Conservation (phyloP, 2,888 invertebrate genomes). For the Fragum sueziense region DNA sequence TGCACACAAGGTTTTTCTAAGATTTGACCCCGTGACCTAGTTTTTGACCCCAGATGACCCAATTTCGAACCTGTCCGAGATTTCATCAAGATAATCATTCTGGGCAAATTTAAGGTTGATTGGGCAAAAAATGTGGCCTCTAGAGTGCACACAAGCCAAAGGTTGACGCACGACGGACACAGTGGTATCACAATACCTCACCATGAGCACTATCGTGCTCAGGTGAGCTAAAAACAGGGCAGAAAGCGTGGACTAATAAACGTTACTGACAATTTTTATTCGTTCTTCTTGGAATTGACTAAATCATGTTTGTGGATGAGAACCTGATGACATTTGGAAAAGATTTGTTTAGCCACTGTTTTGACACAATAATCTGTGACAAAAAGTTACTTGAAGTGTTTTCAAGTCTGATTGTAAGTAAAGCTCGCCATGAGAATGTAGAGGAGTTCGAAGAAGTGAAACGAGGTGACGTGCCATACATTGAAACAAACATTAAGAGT, state of each 20-base stretch:
- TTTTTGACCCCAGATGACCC: too few relatives aligned
- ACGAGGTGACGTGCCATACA: background rate
- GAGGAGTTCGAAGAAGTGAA: conserved; percentile 6
- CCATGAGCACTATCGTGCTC: too few relatives aligned
- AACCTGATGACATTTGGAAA: conserved; percentile 15
- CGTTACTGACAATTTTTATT: conserved; percentile 16
- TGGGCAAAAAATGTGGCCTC: too few relatives aligned
- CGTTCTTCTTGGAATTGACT: conserved; percentile 3
- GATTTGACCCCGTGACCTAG: too few relatives aligned
- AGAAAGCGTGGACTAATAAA: conserved; percentile 21
- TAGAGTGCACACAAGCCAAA: too few relatives aligned
- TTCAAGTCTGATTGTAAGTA: background rate
- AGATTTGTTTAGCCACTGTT: conserved; percentile 15
- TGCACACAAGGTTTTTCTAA: too few relatives aligned
- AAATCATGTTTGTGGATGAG: background rate
- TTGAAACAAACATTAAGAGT: background rate
- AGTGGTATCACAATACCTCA: too few relatives aligned
- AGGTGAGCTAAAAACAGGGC: too few relatives aligned
- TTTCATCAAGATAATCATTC: too few relatives aligned
- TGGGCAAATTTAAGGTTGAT: too few relatives aligned
- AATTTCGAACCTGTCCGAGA: too few relatives aligned
- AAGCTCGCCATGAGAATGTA: background rate
- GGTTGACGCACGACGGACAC: too few relatives aligned
- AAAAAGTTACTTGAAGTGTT: background rate
- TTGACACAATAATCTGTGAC: background rate